Base-by-base conservation (phyloP, 2,113 vertebrate genomes). In the Podarcis muralis region DNA sequence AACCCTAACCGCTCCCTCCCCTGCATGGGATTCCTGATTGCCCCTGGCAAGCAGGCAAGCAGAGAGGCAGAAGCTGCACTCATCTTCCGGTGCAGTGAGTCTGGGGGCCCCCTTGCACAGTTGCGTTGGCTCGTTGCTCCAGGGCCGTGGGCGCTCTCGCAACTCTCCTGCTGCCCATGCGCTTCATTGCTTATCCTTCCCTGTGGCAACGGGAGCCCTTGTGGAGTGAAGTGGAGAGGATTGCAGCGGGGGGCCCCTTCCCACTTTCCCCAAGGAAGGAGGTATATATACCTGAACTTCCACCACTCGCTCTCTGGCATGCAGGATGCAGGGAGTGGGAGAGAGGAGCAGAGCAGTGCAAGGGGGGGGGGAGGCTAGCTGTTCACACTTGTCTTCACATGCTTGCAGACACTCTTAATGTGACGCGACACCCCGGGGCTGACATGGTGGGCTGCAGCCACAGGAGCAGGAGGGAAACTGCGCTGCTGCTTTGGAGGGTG, bases 361-460 rank as follows among this genome's bases (percentile, higher is more conserved):
- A 71, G 22, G 23, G 68, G 3, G 20, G 13, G 3, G 20, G 13
- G 2, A 74, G 18, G 32, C 48, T 53, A 53, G 48, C 48, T 72
- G 32, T 85, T 81, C 76, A 25, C 78, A 35, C 76, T 74, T 66
- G 48, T 81, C 83, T 85, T 72, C 30, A 20, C 83, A 75, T 11
- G 30, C 83, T 81, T 22, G 35, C 68, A 12, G 30, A 89, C 77
- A 66, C 20, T 23, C 77, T 53, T 81, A 80, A 85, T 85, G 27
- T 75, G 77, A 85, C 35, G 83, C 4, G 84, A 85, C 88, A 89
- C 69, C 88, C 77, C 1, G 3, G 48, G 65, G 87, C 65, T 32
- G 65, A 68, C 40, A 30, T 40, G 32, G 30, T 72, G 25, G 20
- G 71, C n/a, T 18, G 22, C 32, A 79, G 18, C 68, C 48, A 25